These are phyloP conservation scores for Labeo calbasu DNA, from an alignment of 2,797 vertebrate species.

Conservation along the genomic window DNA sequence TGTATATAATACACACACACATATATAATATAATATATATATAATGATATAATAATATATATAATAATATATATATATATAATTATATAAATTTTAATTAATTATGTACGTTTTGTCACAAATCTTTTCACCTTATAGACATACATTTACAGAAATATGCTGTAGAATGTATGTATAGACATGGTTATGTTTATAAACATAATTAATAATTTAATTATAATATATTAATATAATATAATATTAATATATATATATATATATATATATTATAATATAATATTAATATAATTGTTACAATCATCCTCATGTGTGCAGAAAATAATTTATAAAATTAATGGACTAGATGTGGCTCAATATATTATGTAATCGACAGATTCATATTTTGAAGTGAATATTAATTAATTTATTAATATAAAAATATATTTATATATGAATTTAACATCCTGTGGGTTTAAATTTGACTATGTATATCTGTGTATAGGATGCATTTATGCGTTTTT, in stretches of 20 bases:
- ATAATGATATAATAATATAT: too few relatives aligned
- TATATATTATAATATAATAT: background rate
- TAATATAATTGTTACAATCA: background rate
- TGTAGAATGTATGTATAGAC: too few relatives aligned
- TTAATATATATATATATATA: too few relatives aligned
- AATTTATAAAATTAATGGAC: background rate
- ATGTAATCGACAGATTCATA: background rate
- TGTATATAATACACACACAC: too few relatives aligned
- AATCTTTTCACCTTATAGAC: too few relatives aligned
- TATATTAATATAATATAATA: background rate
- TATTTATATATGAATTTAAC: background rate
- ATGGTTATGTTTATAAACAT: too few relatives aligned
- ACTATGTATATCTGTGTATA: background rate
- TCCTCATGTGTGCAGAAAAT: background rate
- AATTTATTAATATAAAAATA: background rate
- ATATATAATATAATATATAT: too few relatives aligned
- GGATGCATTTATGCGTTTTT: background rate
- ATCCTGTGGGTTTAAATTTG: background rate
- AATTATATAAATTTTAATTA: too few relatives aligned
- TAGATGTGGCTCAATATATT: background rate
- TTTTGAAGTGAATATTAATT: background rate
- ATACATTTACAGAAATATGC: too few relatives aligned
- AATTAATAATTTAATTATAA: background rate
- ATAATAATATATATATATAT: too few relatives aligned
- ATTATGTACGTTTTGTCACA: too few relatives aligned